Conservation (phyloP, 1,140 invertebrate species). For the Drosophila lacertosa region DNA sequence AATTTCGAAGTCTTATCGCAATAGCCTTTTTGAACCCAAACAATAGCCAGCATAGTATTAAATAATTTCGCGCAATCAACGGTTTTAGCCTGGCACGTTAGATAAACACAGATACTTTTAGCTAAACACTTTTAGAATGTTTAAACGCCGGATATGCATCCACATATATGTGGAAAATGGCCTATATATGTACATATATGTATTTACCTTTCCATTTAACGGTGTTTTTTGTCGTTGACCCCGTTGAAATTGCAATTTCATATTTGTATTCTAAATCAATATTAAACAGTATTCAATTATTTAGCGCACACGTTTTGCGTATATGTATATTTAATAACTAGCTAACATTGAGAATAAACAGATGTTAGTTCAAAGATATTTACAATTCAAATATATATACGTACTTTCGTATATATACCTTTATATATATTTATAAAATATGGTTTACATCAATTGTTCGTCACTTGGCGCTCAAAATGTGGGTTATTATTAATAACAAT, state of each 20-base stretch:
- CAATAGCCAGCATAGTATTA: not conserved
- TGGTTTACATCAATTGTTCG: slow-evolving; percentile 13
- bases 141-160: no score
- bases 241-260: not conserved
- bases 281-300: not conserved
- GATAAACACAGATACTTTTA: no score
- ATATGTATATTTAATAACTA: slow-evolving; percentile 18
- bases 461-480: not conserved
- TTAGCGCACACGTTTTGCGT: not conserved
- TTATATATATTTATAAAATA: not conserved
- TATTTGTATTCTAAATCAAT: not conserved
- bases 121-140: no score
- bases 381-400: not conserved
- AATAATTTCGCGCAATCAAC: not conserved
- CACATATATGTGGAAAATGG: no score
- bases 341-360: slow-evolving; percentile 22
- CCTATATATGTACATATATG: no score
- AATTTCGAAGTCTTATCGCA: not conserved
- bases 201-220: not conserved
- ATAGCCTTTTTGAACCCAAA: not conserved
- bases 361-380: not conserved
- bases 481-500: not conserved
- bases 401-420: no score
- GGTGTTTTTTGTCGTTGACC: not conserved
- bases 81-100: no score